A percentile compares a stretch with the other conserved stretches of the same genome.
Conservation (phyloP, 2,888 invertebrate species). For the Theodoxus fluviatilis region DNA sequence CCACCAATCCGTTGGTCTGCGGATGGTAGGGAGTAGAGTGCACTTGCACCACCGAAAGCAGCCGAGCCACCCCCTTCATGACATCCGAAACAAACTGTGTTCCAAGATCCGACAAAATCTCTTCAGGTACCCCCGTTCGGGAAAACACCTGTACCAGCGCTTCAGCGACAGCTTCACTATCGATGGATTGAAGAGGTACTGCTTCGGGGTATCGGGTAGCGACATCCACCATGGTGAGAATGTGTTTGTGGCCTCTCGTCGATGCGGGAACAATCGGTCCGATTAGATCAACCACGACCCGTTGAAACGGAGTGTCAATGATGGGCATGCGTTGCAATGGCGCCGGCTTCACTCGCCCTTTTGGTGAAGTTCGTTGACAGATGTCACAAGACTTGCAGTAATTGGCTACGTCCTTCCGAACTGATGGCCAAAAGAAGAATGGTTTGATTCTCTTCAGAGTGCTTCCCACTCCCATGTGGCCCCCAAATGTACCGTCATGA, state of each 20-base stretch:
- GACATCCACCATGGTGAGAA: slow-evolving; percentile 34
- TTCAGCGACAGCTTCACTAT: slow-evolving; percentile 35
- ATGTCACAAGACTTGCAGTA: slow-evolving; percentile 37
- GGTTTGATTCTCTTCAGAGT: too few relatives aligned
- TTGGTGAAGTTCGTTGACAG: slow-evolving; percentile 32
- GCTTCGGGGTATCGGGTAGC: slow-evolving; percentile 36
- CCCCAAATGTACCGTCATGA: too few relatives aligned
- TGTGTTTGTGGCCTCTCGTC: slow-evolving; percentile 33
- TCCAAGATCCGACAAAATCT: slow-evolving; percentile 36
- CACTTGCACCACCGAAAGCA: neutral
- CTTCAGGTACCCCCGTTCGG: slow-evolving; percentile 32
- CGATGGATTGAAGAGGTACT: slow-evolving; percentile 28
- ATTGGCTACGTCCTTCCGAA: slow-evolving; percentile 27
- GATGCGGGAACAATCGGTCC: slow-evolving; percentile 37
- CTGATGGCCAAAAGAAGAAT: slow-evolving; percentile 41
- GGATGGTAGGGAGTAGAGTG: slow-evolving; percentile 15
- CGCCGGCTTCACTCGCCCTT: slow-evolving; percentile 31
- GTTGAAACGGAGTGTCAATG: slow-evolving; percentile 34
- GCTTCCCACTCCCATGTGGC: too few relatives aligned
- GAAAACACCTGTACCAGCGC: slow-evolving; percentile 32
- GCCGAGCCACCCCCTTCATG: too few relatives aligned
- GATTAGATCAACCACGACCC: slow-evolving; percentile 38
- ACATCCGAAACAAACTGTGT: slow-evolving; percentile 35
- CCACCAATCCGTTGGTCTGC: slow-evolving; percentile 5
- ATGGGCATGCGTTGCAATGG: slow-evolving; percentile 32